phyloP scores from a whole-genome alignment of 2,797 vertebrate species.

The Neosilurus hyrtlii region DNA sequence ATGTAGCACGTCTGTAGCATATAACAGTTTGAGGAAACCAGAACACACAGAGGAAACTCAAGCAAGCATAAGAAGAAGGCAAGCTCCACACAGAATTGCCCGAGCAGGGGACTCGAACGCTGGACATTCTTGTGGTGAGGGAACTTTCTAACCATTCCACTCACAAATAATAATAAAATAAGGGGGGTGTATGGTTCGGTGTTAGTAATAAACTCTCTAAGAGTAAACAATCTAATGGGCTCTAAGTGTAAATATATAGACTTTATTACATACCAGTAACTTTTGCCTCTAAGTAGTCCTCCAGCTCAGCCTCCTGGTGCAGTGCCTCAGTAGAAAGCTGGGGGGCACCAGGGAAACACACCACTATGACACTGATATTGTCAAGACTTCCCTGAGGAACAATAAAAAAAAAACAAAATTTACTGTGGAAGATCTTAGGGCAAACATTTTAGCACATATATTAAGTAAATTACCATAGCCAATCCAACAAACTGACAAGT shows the following conservation, averaged over 20 bases:
- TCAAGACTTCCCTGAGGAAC: slow-evolving; percentile 79
- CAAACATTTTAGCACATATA: not conserved
- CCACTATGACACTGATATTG: slow-evolving; percentile 82
- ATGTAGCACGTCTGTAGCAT: too few relatives aligned
- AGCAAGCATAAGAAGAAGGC: too few relatives aligned
- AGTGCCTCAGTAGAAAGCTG: slow-evolving; percentile 77
- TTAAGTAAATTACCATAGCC: not conserved
- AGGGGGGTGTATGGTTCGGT: too few relatives aligned
- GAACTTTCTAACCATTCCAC: too few relatives aligned
- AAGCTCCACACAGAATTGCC: too few relatives aligned
- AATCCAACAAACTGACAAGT: not conserved
- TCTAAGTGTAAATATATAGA: not conserved
- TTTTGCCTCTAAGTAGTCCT: slow-evolving; percentile 75
- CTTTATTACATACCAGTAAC: slow-evolving; percentile 71
- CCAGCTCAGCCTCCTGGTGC: slow-evolving; percentile 75
- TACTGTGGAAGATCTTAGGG: not conserved
- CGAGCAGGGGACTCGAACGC: too few relatives aligned
- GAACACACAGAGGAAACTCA: too few relatives aligned
- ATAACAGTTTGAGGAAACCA: too few relatives aligned
- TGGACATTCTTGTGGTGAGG: too few relatives aligned
- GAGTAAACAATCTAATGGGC: too few relatives aligned
- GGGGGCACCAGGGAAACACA: slow-evolving; percentile 81
- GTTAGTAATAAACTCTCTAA: too few relatives aligned
- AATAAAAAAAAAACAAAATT: slow-evolving; percentile 32
- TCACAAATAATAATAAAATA: not conserved